These are phyloP conservation scores for Engraulis encrasicolus DNA, from an alignment of 2,113 vertebrate genomes.

Conservation along the genomic window DNA sequence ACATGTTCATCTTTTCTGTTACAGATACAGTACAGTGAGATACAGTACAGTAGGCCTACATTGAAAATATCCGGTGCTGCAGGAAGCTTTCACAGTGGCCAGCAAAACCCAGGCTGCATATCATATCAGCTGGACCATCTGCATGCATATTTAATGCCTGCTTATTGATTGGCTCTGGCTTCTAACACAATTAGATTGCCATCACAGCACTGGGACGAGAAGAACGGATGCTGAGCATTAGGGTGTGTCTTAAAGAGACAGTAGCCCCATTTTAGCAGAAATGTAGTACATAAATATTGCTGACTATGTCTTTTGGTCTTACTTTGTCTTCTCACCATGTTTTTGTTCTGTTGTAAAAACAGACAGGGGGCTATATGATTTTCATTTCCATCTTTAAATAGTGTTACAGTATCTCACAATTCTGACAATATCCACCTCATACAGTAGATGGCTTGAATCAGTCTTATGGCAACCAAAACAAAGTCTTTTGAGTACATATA, in stretches of 20 bases:
- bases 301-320: not conserved
- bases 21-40: too few relatives aligned
- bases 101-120: too few relatives aligned
- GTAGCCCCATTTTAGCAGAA: not conserved
- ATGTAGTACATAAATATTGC: not conserved
- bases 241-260: not conserved
- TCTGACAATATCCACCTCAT: too few relatives aligned
- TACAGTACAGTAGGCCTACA: too few relatives aligned
- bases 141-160: not conserved
- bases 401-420: too few relatives aligned
- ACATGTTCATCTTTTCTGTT: not conserved
- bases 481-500: not conserved
- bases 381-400: too few relatives aligned
- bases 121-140: not conserved
- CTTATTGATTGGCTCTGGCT: conserved; percentile 3
- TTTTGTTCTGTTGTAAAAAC: not conserved
- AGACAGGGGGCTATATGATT: not conserved
- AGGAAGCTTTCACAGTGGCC: not conserved
- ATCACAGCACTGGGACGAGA: not conserved
- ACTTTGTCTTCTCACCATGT: not conserved
- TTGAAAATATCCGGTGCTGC: not conserved
- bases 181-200: not conserved
- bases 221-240: not conserved
- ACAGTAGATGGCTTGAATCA: not conserved
- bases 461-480: conserved; percentile 21